Base-by-base conservation (phyloP, 2,888 invertebrate species). In the Dioctria rufipes region DNA sequence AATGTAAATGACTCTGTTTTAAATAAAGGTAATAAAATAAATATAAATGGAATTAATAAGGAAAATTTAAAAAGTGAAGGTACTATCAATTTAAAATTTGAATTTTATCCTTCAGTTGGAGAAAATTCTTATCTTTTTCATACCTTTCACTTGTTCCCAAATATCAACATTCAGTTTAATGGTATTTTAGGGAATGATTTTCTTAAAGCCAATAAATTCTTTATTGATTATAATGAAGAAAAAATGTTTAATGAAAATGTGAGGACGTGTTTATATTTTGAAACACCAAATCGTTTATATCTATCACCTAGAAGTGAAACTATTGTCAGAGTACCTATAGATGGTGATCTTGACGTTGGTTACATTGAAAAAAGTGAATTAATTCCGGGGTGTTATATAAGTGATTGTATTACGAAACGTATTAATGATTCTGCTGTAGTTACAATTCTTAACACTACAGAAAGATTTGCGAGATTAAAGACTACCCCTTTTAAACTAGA, bases 81-180 rank as follows among this genome's bases (percentile, higher is more conserved):
- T 6, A 46, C 9, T 46, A 9, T 46, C 0, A 42, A n/a, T n/a
- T 42, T 80, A 42, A 43, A 13, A 4, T 80, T 80, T 13, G n/a
- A 11, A 43, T 77, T 77, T 39, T 77, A 13, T 43, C 77, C 77
- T 77, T 61, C 77, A 42, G 61, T 61, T 61, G 61, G 61, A 9
- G 25, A 37, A 25, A 25, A 77, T 49, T 11, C 13, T 40, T 40
- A 69, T 43, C 67, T 79, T 58, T 25, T 25, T 58, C 54, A 69
- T 43, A 60, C 58, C 3, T 79, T 79, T 58, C 58, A 69, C 51
- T 8, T 79, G 11, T 79, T 79, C 43, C 69, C 79, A 25, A 37
- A 79, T 79, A 67, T 79, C 69, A 37, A 61, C 61, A 13, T 61
- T 37, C 61, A 61, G 61, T 37, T 61, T 13, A 37, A 61, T 37